Evolutionary conservation across 2,797 vertebrate species (phyloP), one percentile per base, ranked within the genome.

Genomic region (Florisuga fusca): DNA sequence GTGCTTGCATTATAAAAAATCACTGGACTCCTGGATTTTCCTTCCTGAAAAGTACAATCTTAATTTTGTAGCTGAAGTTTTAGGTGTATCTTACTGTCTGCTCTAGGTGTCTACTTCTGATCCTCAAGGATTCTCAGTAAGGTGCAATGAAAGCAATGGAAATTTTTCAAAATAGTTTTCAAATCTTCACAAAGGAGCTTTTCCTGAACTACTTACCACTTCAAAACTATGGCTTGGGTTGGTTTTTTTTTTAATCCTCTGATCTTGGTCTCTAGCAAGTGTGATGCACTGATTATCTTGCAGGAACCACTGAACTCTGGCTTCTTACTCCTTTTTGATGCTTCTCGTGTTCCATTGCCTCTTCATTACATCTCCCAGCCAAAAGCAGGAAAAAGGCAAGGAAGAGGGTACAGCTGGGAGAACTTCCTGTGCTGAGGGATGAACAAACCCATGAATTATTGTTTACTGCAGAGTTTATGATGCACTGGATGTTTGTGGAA

Each of bases 301-400:
- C 55, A 90, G 53, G 50, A 76, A 45, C 76, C 51, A 41, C 54
- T 87, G 71, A 93, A 82, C 76, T 95, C 84, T 87, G 66, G 83
- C 71, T 86, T 94, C 41, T 36, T 84, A 43, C 36, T 90, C 62
- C 43, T 96, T 92, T 84, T 92, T 86, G 48, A 58, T 83, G 29
- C 50, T 80, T 73, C 33, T 57, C n/a, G 2, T 45, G 25, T 63
- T 86, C 15, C 4, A 3, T 36, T 93, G 48, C 29, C 81, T 93
- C 63, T 87, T 34, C 26, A 20, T 27, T 58, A 6, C 46, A 43
- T 68, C 43, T 78, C 29, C 41, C 26, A 84, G 51, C 50, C 83
- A 92, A 76, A 14, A 78, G 38, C 43, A 71, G 41, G 62, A 90
- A 41, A 27, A 59, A 74, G 22, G 21, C 29, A 78, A 83, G 54